phyloP scores from a whole-genome alignment of 2,113 vertebrate species.

The Felis catus region F.catus_Fca126_mat1.0 CM031418.1:102406501-102407000 shows the following conservation, averaged over 20 bases:
- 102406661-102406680: conserved; percentile 73
- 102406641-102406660: conserved; percentile 17
- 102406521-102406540: not conserved
- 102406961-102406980: too few relatives aligned
- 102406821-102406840: not conserved
- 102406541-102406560: not conserved
- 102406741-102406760: conserved; percentile 57
- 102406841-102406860: not conserved
- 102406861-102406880: not conserved
- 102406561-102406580: conserved; percentile 41
- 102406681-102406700: conserved; percentile 55
- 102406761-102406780: not conserved
- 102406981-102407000: too few relatives aligned
- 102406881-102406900: not conserved
- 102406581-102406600: conserved; percentile 60
- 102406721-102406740: conserved; percentile 67
- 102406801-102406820: not conserved
- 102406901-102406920: conserved; percentile 43
- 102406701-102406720: conserved; percentile 68
- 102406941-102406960: not conserved
- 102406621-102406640: conserved; percentile 66
- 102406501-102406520: not conserved
- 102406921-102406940: conserved; percentile 55
- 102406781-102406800: not conserved
- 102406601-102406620: conserved; percentile 47